Evolutionary conservation across 2,797 vertebrate species (phyloP).

Genomic region (Sebastes elongatus): DNA sequence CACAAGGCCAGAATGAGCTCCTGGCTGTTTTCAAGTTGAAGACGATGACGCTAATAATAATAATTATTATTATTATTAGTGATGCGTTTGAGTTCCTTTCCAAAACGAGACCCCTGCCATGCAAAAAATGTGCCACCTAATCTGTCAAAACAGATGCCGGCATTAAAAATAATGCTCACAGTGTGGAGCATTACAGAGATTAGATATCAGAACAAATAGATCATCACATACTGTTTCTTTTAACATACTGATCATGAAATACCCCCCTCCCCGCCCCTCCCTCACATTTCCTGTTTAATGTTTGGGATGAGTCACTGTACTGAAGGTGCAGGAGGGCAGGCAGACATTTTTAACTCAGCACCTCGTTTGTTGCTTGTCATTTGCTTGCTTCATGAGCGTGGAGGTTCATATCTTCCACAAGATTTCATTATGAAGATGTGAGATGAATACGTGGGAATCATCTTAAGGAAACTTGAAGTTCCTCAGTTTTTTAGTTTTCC

Average conservation of each 20-base stretch:
- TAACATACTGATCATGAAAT: not conserved
- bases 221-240: not conserved
- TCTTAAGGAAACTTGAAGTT: not conserved
- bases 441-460: not conserved
- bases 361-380: not conserved
- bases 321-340: constrained; percentile 1
- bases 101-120: not conserved
- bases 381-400: not conserved
- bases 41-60: not conserved
- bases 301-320: not conserved
- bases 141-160: not conserved
- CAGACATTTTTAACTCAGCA: not conserved
- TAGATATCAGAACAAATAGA: not conserved
- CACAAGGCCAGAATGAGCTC: not conserved
- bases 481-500: not conserved
- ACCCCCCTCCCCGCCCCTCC: too few relatives aligned
- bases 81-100: not conserved
- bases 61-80: not conserved
- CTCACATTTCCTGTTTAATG: not conserved
- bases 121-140: not conserved
- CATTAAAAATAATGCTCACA: not conserved
- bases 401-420: not conserved
- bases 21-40: not conserved
- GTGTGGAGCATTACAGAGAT: not conserved
- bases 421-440: not conserved